Evolutionary conservation across 2,888 invertebrate genomes (phyloP).

Genomic region (Pristionchus maxplancki): DNA sequence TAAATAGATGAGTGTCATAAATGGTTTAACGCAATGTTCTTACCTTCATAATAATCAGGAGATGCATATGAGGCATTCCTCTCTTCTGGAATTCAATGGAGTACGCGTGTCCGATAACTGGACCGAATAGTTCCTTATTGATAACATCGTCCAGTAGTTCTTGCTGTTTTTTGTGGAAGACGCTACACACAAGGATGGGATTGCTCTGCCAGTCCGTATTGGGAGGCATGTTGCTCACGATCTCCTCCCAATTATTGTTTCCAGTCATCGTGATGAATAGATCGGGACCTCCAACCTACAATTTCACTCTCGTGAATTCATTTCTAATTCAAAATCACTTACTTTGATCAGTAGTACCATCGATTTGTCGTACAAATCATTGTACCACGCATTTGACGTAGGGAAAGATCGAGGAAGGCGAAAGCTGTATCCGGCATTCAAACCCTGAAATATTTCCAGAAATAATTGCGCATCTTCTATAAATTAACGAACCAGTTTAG

Average conservation of each 20-base stretch:
- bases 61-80: background rate
- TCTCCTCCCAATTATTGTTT: background rate
- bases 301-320: background rate
- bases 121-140: background rate
- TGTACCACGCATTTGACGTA: background rate
- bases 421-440: background rate
- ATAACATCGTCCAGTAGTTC: background rate
- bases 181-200: background rate
- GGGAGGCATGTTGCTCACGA: background rate
- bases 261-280: background rate
- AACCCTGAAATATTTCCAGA: background rate
- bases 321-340: background rate
- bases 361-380: background rate
- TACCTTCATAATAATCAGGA: background rate
- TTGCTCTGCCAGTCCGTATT: background rate
- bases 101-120: background rate
- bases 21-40: background rate
- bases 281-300: background rate
- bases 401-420: background rate
- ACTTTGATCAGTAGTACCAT: background rate
- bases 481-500: background rate
- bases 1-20: background rate
- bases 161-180: background rate
- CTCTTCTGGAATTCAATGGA: constrained; percentile 14
- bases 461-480: background rate